Conservation (phyloP, 2,888 invertebrate species). For the Pedicia rivosa region DNA sequence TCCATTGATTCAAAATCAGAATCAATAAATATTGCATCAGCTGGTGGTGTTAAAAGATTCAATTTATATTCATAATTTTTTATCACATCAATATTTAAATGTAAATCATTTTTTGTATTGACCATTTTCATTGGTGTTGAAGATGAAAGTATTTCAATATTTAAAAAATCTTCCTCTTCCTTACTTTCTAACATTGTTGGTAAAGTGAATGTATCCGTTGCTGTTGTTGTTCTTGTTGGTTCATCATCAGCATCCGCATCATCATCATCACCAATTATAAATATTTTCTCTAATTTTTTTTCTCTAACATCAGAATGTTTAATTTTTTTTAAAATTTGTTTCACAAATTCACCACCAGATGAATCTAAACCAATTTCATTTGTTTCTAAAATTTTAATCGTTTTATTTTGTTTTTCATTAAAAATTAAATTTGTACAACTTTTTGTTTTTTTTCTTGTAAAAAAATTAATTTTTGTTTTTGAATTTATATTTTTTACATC, state of each 20-base stretch:
- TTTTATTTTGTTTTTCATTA: no score
- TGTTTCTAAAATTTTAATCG: no score
- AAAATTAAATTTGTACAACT: no score
- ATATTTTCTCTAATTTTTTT: no score
- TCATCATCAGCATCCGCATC: no score
- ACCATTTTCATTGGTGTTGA: slow-evolving; percentile 6
- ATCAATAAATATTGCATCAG: slow-evolving; percentile 11
- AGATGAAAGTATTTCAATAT: no score
- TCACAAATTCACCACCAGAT: not conserved
- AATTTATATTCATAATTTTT: not conserved
- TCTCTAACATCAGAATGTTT: not conserved
- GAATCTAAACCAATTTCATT: not conserved
- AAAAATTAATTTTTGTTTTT: not conserved
- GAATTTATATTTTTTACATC: slow-evolving; percentile 1
- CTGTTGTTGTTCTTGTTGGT: no score
- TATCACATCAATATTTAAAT: not conserved
- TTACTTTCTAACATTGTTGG: no score
- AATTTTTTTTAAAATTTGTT: not conserved
- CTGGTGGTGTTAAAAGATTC: slow-evolving; percentile 6
- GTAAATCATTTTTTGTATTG: no score
- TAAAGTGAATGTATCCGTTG: no score
- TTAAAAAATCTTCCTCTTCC: not conserved
- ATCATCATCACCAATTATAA: slow-evolving; percentile 1
- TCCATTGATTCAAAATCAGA: slow-evolving; percentile 17
- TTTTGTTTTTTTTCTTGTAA: not conserved